These are phyloP conservation scores for Hemibagrus guttatus DNA, from an alignment of 2,797 vertebrate species.

Conservation along the genomic window DNA sequence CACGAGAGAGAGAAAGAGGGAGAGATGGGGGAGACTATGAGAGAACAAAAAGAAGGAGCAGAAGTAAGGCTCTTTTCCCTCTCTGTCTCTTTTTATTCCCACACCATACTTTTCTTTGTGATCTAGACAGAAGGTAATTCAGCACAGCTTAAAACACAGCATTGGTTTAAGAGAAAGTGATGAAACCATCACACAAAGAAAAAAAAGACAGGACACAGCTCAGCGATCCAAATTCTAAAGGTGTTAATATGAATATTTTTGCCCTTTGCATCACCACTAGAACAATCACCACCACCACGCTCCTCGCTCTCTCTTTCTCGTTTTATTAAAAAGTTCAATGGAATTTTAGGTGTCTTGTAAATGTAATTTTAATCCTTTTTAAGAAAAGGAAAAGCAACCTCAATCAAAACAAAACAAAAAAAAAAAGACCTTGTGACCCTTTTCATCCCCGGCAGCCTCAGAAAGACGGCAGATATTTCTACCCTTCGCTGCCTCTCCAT, in stretches of 20 bases:
- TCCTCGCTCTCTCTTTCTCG: slow-evolving; percentile 77
- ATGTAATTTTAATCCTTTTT: slow-evolving; percentile 97
- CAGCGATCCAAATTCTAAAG: slow-evolving; percentile 76
- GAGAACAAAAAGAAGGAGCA: not conserved
- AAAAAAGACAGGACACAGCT: slow-evolving; percentile 72
- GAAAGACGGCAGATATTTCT: slow-evolving; percentile 72
- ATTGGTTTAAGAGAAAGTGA: slow-evolving; percentile 64
- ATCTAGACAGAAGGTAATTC: slow-evolving; percentile 47
- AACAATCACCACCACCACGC: slow-evolving; percentile 54
- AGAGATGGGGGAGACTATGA: not conserved
- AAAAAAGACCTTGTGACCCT: slow-evolving; percentile 74
- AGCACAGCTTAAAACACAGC: slow-evolving; percentile 23
- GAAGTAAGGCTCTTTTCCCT: slow-evolving; percentile 3
- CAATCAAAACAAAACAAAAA: slow-evolving; percentile 57
- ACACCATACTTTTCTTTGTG: slow-evolving; percentile 37
- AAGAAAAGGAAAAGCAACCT: slow-evolving; percentile 70
- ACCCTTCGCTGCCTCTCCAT: slow-evolving; percentile 80
- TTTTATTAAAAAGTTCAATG: slow-evolving; percentile 92
- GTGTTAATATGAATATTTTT: slow-evolving; percentile 77
- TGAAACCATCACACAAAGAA: slow-evolving; percentile 74
- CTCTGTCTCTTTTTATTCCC: slow-evolving; percentile 62
- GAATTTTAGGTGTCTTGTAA: slow-evolving; percentile 94
- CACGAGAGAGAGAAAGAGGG: slow-evolving; percentile 54
- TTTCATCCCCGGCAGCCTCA: slow-evolving; percentile 78
- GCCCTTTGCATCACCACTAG: slow-evolving; percentile 67